Percentiles rank a stretch among this genome's conserved stretches.
These are phyloP conservation scores for Acutogordius australiensis DNA, from an alignment of 2,888 invertebrate species.

Conservation along the genomic window DNA sequence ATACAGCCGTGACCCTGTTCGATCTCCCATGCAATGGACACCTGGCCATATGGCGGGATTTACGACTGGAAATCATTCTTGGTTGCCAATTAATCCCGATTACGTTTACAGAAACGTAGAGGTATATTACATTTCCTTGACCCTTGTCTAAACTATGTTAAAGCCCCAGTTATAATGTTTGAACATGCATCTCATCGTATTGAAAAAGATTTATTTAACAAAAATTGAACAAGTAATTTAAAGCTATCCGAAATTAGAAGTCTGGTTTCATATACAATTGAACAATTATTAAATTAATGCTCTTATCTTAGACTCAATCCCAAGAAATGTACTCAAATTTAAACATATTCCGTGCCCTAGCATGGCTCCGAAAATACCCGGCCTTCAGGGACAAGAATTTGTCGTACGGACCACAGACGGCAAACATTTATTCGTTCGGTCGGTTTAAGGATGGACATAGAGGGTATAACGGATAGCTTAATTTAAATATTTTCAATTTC, in stretches of 20 bases:
- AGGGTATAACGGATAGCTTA: not conserved
- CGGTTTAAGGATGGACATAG: not conserved
- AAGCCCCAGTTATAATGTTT: too few species aligned
- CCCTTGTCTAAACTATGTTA: too few species aligned
- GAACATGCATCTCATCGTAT: too few species aligned
- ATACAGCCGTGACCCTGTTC: conserved; percentile 18
- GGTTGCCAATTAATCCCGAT: not conserved
- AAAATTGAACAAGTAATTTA: too few species aligned
- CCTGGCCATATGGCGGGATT: conserved; percentile 20
- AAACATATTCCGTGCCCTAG: not conserved
- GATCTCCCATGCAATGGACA: conserved; percentile 24
- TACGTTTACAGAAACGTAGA: not conserved
- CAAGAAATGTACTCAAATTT: too few species aligned
- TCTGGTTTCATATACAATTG: too few species aligned
- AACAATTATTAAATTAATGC: too few species aligned
- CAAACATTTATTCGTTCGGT: conserved; percentile 4
- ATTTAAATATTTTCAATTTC: not conserved
- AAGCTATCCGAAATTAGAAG: too few species aligned
- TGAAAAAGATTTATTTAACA: too few species aligned
- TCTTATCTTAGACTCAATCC: too few species aligned
- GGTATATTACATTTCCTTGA: too few species aligned
- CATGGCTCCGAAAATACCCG: not conserved
- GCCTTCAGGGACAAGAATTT: not conserved
- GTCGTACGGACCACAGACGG: not conserved
- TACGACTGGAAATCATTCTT: conserved; percentile 14